Evolutionary conservation across 37 sponge, comb jelly and placozoan species (phyloP).

Genomic region (Spongia lamella): DNA sequence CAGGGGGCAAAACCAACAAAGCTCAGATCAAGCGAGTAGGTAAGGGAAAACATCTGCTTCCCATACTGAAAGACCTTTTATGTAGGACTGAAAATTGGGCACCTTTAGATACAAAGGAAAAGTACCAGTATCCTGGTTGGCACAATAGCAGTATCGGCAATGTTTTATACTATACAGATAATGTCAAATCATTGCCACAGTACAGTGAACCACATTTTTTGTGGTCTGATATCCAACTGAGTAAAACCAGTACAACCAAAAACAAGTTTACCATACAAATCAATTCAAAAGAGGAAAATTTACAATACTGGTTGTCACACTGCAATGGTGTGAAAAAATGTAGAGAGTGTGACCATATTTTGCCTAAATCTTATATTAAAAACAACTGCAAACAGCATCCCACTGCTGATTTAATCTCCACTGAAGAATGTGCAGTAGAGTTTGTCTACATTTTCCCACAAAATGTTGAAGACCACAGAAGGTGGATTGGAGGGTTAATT

Average conservation of each 20-base stretch:
- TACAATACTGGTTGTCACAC: slow-evolving; percentile 1
- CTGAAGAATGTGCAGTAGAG: slow-evolving; percentile 6
- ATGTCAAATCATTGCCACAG: slow-evolving; percentile 14
- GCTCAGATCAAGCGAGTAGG: neutral
- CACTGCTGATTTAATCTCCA: neutral
- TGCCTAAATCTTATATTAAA: neutral
- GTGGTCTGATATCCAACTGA: slow-evolving; percentile 25
- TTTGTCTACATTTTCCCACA: slow-evolving; percentile 14
- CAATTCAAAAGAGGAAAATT: slow-evolving; percentile 3
- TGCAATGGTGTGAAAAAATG: slow-evolving; percentile 24
- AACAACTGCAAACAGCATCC: slow-evolving; percentile 3
- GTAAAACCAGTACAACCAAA: neutral
- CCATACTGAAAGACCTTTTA: neutral
- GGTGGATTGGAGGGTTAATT: slow-evolving; percentile 13
- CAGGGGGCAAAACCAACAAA: no score
- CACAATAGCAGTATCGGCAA: neutral
- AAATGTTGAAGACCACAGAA: neutral
- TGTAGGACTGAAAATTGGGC: slow-evolving; percentile 6
- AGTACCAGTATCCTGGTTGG: slow-evolving; percentile 19
- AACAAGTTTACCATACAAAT: neutral
- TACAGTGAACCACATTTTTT: slow-evolving; percentile 20
- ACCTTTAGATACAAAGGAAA: neutral
- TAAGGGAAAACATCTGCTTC: slow-evolving; percentile 16
- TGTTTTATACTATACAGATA: neutral
- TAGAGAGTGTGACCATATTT: slow-evolving; percentile 4